Evolutionary conservation across 2,888 invertebrate species (phyloP).

Genomic region (Himalopsyche kuldschensis): DNA sequence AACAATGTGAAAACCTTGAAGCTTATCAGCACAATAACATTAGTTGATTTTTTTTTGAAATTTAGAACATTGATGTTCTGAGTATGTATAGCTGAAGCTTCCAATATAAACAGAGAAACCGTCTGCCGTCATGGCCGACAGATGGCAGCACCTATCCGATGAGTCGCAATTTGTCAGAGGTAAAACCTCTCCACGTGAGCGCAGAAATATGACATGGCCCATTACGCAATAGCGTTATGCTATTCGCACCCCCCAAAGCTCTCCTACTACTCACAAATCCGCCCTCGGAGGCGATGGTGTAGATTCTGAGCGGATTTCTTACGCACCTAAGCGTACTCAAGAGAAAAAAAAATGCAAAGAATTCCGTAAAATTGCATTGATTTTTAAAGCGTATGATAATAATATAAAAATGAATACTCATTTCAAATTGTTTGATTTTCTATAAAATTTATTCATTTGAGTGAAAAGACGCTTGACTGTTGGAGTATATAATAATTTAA

Average conservation of each 20-base stretch:
- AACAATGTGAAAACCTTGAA: too few species aligned
- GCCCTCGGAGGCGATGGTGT: not conserved
- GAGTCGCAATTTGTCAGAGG: constrained; percentile 30
- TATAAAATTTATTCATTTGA: too few species aligned
- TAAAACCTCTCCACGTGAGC: constrained; percentile 5
- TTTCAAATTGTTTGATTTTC: too few species aligned
- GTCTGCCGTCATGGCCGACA: constrained; percentile 3
- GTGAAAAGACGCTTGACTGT: too few species aligned
- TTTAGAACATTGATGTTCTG: not conserved
- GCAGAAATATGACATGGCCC: constrained; percentile 7
- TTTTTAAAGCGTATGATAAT: not conserved
- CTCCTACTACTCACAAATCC: not conserved
- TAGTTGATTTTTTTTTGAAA: not conserved
- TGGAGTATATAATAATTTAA: too few species aligned
- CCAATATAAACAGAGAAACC: not conserved
- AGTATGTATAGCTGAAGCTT: not conserved
- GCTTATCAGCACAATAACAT: not conserved
- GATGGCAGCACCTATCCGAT: constrained; percentile 22
- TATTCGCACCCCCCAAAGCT: not conserved
- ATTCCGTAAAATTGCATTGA: not conserved
- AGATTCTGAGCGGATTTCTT: not conserved
- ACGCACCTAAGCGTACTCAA: not conserved
- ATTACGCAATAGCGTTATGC: constrained; percentile 1
- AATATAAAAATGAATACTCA: too few species aligned
- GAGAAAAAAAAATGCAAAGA: not conserved